phyloP scores from a whole-genome alignment of 92 coral and sea anemone species.

The Epizoanthus fatuus region DNA sequence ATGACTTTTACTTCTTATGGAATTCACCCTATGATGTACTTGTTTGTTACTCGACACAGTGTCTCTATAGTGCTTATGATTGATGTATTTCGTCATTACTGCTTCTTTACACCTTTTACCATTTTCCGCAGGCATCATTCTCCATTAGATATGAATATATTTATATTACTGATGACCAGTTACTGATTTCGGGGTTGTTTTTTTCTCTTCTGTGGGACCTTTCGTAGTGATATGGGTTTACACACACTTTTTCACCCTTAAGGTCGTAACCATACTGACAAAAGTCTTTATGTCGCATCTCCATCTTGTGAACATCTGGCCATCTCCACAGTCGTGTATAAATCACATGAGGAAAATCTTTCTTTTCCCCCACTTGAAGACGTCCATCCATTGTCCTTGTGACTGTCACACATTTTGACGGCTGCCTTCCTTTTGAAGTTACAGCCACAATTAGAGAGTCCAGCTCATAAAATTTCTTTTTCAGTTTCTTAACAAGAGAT shows the following conservation, averaged over 20 bases:
- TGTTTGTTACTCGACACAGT: too few species aligned
- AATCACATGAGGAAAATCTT: conserved; percentile 99
- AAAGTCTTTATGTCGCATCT: conserved; percentile 95
- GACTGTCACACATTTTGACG: conserved; percentile 99
- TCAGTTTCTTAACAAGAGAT: conserved; percentile 95
- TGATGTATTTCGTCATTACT: too few species aligned
- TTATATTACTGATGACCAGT: too few species aligned
- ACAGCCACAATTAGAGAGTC: conserved; percentile 97
- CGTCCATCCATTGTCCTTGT: conserved; percentile 99
- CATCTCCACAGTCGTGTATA: conserved; percentile 99
- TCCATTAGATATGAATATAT: too few species aligned
- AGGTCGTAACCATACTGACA: conserved; percentile 99
- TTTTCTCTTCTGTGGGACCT: too few species aligned
- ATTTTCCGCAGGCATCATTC: too few species aligned
- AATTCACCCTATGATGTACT: too few species aligned
- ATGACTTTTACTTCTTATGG: too few species aligned
- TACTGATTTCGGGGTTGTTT: too few species aligned
- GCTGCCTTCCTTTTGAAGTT: conserved; percentile 97
- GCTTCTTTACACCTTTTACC: too few species aligned
- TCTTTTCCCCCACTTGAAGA: conserved; percentile 98
- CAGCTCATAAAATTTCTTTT: conserved; percentile 94
- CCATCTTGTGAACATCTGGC: conserved; percentile 99
- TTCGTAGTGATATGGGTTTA: conserved; percentile 99
- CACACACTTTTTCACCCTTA: conserved; percentile 99
- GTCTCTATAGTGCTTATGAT: too few species aligned